These are phyloP conservation scores for Tinamus major DNA, from an alignment of 2,797 vertebrate genomes.

Conservation along the genomic window DNA sequence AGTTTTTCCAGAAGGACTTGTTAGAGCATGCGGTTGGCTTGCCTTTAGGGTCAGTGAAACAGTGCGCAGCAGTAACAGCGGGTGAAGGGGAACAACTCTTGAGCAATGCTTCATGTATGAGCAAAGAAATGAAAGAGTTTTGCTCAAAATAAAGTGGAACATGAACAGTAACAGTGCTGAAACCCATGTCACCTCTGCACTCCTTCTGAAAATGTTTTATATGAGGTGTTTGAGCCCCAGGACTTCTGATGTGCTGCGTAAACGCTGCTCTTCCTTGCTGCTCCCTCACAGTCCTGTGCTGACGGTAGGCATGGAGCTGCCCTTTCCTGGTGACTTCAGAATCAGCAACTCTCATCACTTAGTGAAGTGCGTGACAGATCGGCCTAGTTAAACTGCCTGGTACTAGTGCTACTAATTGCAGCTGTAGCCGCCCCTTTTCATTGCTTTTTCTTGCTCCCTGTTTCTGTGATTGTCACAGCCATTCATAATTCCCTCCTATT, in stretches of 20 bases:
- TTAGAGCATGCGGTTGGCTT: neutral
- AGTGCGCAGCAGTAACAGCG: neutral
- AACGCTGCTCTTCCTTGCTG: neutral
- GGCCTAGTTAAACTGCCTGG: neutral
- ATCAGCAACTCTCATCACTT: neutral
- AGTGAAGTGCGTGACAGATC: neutral
- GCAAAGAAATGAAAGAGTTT: neutral
- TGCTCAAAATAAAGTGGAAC: neutral
- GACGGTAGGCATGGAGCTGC: neutral
- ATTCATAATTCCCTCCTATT: neutral
- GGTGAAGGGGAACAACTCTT: neutral
- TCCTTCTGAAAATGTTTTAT: neutral
- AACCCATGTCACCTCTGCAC: neutral
- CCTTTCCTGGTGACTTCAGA: neutral
- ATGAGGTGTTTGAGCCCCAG: neutral
- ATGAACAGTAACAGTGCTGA: rapidly evolving
- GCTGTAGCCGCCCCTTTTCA: neutral
- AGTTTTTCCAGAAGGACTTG: neutral
- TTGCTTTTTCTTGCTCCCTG: neutral
- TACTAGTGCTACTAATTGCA: neutral
- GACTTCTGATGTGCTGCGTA: neutral
- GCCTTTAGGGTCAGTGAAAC: neutral
- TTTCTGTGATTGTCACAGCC: neutral
- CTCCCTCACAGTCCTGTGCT: neutral
- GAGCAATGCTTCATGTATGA: neutral